Evolutionary conservation across 2,888 invertebrate genomes (phyloP), one percentile per base, ranked within the genome.

Genomic region (Trachelus tabidus): DNA sequence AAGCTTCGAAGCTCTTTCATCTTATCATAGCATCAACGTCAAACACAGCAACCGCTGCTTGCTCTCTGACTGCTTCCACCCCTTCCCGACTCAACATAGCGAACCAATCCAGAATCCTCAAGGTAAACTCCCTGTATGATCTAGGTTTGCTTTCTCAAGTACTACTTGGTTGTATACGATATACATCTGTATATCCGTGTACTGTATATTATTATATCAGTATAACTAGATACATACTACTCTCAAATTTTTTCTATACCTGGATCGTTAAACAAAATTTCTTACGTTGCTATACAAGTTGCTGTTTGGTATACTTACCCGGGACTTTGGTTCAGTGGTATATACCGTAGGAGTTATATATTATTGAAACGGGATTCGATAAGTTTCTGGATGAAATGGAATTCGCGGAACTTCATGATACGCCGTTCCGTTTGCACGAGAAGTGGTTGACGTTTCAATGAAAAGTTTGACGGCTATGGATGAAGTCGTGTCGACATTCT

Each of bases 21-120:
- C 91, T 91, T 91, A 91, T 91, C 91, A 89, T 85, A 90, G 90
- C 90, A 91, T 91, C 91, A 91, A 91, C 91, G 91, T 91, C 91
- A 91, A 91, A 91, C 89, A 88, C 91, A 91, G 90, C 89, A 88
- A 89, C 87, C 87, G 87, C 87, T 84, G 82, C 83, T 83, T 81
- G 79, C 85, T 83, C 81, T 71, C 87, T 85, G 83, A 85, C 88
- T 87, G 85, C 82, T 86, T 85, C 89, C 85, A 87, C 86, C 89
- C 88, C 88, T 88, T 89, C 87, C 87, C 88, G 89, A 88, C 85
- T 87, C 84, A 85, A 85, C 84, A 84, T 83, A 78, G 84, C 82
- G 83, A 86, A 82, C 85, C 85, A 84, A 87, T 84, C 80, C 87
- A 82, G 82, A 81, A 86, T 81, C 82, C 82, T 81, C 82, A 84